phyloP scores from a whole-genome alignment of 2,113 vertebrate genomes.

The Delphinus delphis region DNA sequence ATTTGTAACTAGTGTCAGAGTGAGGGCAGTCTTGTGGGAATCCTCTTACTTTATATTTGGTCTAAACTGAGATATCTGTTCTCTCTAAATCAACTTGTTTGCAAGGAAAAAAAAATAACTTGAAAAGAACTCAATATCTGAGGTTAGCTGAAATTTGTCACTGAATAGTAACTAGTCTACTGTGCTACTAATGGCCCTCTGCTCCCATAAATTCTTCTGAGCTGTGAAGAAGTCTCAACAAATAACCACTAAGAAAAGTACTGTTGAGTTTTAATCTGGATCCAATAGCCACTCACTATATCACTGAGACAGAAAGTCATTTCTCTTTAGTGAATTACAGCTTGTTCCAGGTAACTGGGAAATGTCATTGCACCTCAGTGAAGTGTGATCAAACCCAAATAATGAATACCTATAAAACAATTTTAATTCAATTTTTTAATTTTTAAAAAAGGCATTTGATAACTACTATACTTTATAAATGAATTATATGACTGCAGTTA shows the following conservation, averaged over 20 bases:
- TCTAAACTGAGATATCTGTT: neutral
- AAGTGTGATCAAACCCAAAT: neutral
- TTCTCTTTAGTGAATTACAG: neutral
- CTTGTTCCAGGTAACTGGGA: neutral
- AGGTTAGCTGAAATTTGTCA: neutral
- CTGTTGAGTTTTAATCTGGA: neutral
- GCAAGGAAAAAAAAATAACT: neutral
- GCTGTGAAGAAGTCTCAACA: neutral
- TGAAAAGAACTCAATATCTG: neutral
- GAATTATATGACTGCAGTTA: conserved; percentile 2
- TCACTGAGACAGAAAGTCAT: neutral
- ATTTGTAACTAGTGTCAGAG: neutral
- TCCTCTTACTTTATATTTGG: neutral
- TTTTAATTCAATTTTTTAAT: neutral
- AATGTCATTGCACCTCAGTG: neutral
- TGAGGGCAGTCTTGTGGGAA: neutral
- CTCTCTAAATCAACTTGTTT: neutral
- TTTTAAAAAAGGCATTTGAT: neutral
- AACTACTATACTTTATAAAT: conserved; percentile 16
- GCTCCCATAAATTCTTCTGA: conserved; percentile 32
- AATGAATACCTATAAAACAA: neutral
- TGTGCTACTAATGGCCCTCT: neutral
- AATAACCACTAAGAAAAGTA: neutral
- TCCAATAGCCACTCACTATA: neutral
- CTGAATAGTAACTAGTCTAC: neutral